These are phyloP conservation scores for Corythaeola cristata DNA, from an alignment of 2,113 vertebrate genomes.

Conservation along the genomic window DNA sequence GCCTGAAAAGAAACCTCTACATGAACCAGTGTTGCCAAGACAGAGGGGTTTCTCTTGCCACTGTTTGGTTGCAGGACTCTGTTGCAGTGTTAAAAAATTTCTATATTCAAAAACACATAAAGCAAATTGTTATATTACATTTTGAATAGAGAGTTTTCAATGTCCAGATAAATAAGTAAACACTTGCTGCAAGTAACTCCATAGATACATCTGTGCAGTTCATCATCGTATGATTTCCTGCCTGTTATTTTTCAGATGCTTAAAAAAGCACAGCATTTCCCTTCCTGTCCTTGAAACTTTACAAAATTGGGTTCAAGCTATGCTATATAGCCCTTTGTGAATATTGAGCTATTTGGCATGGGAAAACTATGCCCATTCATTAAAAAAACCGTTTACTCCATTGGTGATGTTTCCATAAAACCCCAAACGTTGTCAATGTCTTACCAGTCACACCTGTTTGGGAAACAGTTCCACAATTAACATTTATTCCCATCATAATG, in stretches of 20 bases:
- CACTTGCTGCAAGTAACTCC: background rate
- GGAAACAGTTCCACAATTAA: background rate
- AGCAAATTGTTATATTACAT: slow-evolving; percentile 23
- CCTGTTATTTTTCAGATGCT: background rate
- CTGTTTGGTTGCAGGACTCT: slow-evolving; percentile 82
- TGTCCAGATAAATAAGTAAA: background rate
- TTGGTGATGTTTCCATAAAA: background rate
- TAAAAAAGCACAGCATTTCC: background rate
- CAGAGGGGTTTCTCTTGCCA: slow-evolving; percentile 97
- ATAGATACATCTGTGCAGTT: background rate
- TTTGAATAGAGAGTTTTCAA: background rate
- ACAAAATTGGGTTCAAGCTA: background rate
- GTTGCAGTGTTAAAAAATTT: slow-evolving; percentile 94
- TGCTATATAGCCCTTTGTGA: background rate
- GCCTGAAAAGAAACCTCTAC: slow-evolving; percentile 87
- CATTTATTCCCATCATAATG: background rate
- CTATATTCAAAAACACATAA: slow-evolving; percentile 78
- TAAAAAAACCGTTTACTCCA: background rate
- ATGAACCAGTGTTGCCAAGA: slow-evolving; percentile 85
- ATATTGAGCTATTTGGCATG: background rate
- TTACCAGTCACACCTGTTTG: background rate
- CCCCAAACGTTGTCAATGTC: background rate
- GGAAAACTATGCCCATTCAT: background rate
- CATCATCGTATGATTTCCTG: background rate
- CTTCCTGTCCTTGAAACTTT: background rate